Base-by-base conservation (phyloP, 2,888 invertebrate genomes). In the Halictus ligatus region DNA sequence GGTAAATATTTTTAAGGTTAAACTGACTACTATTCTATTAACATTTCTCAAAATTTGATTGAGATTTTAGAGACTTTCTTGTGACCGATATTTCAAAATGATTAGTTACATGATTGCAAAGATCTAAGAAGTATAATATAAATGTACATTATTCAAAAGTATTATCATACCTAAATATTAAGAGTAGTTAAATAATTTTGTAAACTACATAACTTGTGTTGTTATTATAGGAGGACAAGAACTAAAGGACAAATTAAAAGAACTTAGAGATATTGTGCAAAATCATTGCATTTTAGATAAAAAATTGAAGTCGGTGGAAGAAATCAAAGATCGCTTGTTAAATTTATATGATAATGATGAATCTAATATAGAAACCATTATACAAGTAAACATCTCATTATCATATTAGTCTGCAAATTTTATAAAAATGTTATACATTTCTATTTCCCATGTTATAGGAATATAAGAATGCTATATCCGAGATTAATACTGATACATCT, bases 1-100 rank as follows among this genome's bases (percentile, higher is more conserved):
- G 92, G 94, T 94, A 89, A 90, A 88, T 88, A 73, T 71, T 29
- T 75, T 18, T 15, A 15, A 85, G 75, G 80, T 89, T 82, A 82
- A 48, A 1, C 72, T 2, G 40, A 6, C 35, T 48, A 46, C 18
- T 46, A 0, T 46, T 18, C 29, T 46, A 43, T 43, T 12, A 40
- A 18, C 29, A 43, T 8, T 69, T 43, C 43, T 48, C 2, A 10
- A 10, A n/a, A n/a, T n/a, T 54, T 1, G 6, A 50, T 18, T 50
- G 18, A 21, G 18, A 50, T 50, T 50, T 50, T 50, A 7, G 50
- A 7, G 7, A 50, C 50, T 21, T 54, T 54, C 54, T 54, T 18
- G 21, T 8, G 21, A 54, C 7, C 8, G 21, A 54, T 54, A 54
- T 21, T 7, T 54, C 8, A 21, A 54, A 25, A 60, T 6, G n/a